Evolutionary conservation across 2,797 vertebrate genomes (phyloP).

Genomic region (Darevskia mixta): DNA sequence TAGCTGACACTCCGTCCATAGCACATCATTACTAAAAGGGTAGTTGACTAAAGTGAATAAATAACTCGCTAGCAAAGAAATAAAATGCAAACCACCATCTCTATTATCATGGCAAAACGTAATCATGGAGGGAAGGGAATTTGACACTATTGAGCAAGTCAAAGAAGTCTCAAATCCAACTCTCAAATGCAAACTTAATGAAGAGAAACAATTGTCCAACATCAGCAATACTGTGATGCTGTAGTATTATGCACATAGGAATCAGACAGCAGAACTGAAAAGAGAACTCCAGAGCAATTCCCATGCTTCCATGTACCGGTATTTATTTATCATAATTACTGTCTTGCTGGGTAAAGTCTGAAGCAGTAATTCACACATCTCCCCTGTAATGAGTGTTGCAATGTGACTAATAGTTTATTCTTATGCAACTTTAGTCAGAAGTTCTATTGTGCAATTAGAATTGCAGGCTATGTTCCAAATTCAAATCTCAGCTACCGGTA

Average conservation of each 20-base stretch:
- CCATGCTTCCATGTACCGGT: neutral
- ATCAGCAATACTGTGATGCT: neutral
- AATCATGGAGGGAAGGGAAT: conserved; percentile 19
- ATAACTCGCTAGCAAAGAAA: neutral
- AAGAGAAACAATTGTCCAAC: neutral
- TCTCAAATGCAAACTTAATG: conserved; percentile 12
- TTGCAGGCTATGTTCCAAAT: neutral
- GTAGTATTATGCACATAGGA: neutral
- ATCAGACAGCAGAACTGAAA: neutral
- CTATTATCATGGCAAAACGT: neutral
- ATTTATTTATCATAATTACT: neutral
- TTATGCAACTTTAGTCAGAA: neutral
- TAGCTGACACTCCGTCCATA: neutral
- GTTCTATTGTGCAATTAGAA: neutral
- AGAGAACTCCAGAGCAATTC: neutral
- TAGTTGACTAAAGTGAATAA: neutral
- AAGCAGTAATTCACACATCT: neutral
- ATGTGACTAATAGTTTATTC: neutral
- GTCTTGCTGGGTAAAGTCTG: neutral
- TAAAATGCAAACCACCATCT: neutral
- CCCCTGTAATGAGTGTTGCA: neutral
- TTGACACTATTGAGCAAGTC: neutral
- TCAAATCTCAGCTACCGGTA: conserved; percentile 6
- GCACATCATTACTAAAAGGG: neutral
- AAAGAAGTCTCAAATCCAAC: conserved; percentile 25